Conservation (phyloP, 2,888 invertebrate species). For the Drosophila neutralis region DNA sequence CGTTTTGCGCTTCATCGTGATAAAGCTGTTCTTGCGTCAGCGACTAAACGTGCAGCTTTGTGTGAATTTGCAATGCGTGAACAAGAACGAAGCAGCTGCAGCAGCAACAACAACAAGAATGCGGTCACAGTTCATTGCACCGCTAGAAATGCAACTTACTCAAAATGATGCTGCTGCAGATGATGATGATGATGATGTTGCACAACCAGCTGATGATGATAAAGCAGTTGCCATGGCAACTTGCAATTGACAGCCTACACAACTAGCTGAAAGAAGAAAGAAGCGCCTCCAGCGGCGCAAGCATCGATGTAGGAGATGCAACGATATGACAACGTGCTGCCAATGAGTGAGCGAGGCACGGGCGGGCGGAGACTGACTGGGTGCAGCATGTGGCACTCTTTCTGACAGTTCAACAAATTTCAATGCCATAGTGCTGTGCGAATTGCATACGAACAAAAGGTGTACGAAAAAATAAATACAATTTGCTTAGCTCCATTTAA, state of each 20-base stretch:
- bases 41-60: slow-evolving; percentile 53
- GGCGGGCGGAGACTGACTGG: neutral
- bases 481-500: neutral
- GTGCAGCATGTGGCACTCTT: neutral
- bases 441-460: neutral
- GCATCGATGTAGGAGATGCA: slow-evolving; percentile 37
- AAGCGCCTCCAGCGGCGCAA: slow-evolving; percentile 49
- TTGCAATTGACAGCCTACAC: slow-evolving; percentile 30
- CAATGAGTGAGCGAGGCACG: neutral
- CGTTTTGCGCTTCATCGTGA: slow-evolving; percentile 52
- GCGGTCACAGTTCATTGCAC: slow-evolving; percentile 77
- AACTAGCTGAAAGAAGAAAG: slow-evolving; percentile 12
- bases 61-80: slow-evolving; percentile 63
- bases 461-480: neutral
- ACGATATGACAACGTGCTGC: slow-evolving; percentile 16
- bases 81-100: slow-evolving; percentile 21
- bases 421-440: slow-evolving; percentile 15
- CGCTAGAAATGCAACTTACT: slow-evolving; percentile 58
- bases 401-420: slow-evolving; percentile 6
- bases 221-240: slow-evolving; percentile 38
- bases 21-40: slow-evolving; percentile 39
- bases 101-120: slow-evolving; percentile 48
- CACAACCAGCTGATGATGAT: slow-evolving; percentile 2
- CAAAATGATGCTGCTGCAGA: slow-evolving; percentile 36
- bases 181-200: slow-evolving; percentile 27